A percentile compares a stretch with the other conserved stretches of the same genome.
phyloP scores from a whole-genome alignment of 2,797 vertebrate genomes.

The Orestias chungarensis region DNA sequence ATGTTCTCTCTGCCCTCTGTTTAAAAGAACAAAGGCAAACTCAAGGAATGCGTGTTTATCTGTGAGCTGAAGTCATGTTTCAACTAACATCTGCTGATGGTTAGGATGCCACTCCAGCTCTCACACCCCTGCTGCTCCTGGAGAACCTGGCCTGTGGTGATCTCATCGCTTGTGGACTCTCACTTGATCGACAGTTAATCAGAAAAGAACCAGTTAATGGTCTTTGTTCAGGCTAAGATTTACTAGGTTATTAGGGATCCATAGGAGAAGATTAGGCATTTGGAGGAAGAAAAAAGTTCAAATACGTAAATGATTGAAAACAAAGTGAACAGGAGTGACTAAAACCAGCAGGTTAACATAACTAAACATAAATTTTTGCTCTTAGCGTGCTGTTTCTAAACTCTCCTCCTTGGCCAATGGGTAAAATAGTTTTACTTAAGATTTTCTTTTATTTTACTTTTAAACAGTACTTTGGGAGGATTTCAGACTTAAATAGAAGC shows the following conservation, averaged over 20 bases:
- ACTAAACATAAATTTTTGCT: background rate
- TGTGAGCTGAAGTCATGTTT: conserved; percentile 70
- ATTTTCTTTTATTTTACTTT: background rate
- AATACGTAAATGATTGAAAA: conserved; percentile 61
- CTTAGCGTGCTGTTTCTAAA: conserved; percentile 10
- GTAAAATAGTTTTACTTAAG: conserved; percentile 48
- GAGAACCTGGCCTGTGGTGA: conserved; percentile 62
- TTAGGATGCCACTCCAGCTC: conserved; percentile 70
- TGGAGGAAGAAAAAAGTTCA: background rate
- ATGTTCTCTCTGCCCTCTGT: conserved; percentile 29
- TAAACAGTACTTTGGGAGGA: conserved; percentile 51
- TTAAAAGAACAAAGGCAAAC: conserved; percentile 51
- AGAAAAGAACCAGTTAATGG: conserved; percentile 31
- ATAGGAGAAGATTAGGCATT: conserved; percentile 72
- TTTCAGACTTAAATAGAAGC: conserved; percentile 57
- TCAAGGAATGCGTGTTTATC: conserved; percentile 25
- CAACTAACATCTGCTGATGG: conserved; percentile 83
- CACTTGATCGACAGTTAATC: conserved; percentile 61
- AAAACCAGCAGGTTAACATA: conserved; percentile 78
- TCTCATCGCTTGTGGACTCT: conserved; percentile 75
- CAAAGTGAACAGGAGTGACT: conserved; percentile 84
- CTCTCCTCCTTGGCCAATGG: conserved; percentile 35
- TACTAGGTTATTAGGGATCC: conserved; percentile 62
- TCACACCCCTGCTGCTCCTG: conserved; percentile 72
- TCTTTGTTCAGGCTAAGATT: conserved; percentile 39